Evolutionary conservation across 2,797 vertebrate species (phyloP), one percentile per base, ranked within the genome.

Genomic region (Cygnus olor): DNA sequence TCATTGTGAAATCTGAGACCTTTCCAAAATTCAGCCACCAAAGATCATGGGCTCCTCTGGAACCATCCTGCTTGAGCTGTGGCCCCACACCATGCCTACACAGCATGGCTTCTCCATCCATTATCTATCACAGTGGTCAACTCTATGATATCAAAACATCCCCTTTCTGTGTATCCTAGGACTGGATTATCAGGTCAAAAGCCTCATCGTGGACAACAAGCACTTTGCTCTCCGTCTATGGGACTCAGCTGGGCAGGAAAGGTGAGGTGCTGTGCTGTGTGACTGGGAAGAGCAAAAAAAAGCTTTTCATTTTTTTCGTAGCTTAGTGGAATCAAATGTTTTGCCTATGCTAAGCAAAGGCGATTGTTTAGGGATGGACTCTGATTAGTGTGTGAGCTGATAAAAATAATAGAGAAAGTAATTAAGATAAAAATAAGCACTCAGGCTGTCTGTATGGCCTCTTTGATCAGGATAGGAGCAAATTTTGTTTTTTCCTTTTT

Each of bases 171-270:
- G 56, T 95, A 42, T 80, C 89, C 72, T 92, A 99, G 99, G 99
- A 30, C 93, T 99, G 89, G 99, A 99, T 96, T 99, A 98, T 82
- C 98, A 96, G 76, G 89, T 98, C 78, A 99, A 99, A 98, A 98
- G 54, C 40, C 80, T 99, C 54, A 13, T 95, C 4, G 98, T 99
- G 97, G 98, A 99, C 85, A 98, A 98, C 80, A 98, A 97, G 88
- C 45, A 24, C 56, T 98, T 99, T 81, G 96, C 97, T 28, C 98
- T 99, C 18, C 97, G 98, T 93, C 95, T 99, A 72, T 99, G 99
- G 99, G 99, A 99, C 96, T 99, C 99, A 5, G 99, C 99, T 3
- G 99, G 99, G 42, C 99, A 99, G 92, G 99, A 99, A 94, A 99
- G 99, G 99, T 98, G 95, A 94, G 6, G 7, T 27, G 53, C 40